These are phyloP conservation scores for Cheilosia vernalis DNA, from an alignment of 2,888 invertebrate genomes.

Conservation along the genomic window DNA sequence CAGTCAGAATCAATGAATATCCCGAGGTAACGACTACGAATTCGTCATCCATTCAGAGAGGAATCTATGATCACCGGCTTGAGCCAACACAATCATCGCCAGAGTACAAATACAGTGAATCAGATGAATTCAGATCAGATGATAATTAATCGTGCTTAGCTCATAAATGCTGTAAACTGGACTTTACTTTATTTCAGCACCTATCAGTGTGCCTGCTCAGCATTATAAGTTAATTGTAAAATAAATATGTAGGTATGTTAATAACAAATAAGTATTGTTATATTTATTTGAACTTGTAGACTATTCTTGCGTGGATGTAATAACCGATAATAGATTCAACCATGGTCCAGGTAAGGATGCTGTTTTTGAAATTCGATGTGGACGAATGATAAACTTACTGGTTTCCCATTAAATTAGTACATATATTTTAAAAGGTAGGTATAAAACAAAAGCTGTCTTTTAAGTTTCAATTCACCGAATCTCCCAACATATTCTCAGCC, in stretches of 20 bases:
- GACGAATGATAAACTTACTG: no score
- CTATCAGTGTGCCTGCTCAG: neutral
- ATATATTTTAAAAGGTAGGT: slow-evolving; percentile 60
- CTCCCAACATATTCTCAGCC: slow-evolving; percentile 77
- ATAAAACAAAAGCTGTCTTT: slow-evolving; percentile 41
- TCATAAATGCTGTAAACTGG: slow-evolving; percentile 32
- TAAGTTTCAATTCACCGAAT: slow-evolving; percentile 17
- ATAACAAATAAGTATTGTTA: no score
- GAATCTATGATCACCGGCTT: slow-evolving; percentile 1
- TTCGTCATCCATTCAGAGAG: slow-evolving; percentile 5
- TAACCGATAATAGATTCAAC: no score
- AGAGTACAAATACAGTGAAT: slow-evolving; percentile 63
- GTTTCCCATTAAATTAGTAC: slow-evolving; percentile 16
- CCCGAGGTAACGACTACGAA: neutral
- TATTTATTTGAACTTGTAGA: no score
- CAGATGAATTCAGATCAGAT: slow-evolving; percentile 37
- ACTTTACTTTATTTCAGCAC: slow-evolving; percentile 2
- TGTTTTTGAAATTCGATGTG: no score
- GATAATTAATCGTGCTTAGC: slow-evolving; percentile 39
- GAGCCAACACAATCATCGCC: slow-evolving; percentile 54
- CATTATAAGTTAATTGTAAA: no score
- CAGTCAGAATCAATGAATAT: slow-evolving; percentile 80
- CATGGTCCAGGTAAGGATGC: no score
- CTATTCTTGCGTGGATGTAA: no score
- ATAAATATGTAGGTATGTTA: no score